A percentile compares a stretch with the other conserved stretches of the same genome.
phyloP scores from a whole-genome alignment of 2,888 invertebrate species.

The Lingula anatina region DNA sequence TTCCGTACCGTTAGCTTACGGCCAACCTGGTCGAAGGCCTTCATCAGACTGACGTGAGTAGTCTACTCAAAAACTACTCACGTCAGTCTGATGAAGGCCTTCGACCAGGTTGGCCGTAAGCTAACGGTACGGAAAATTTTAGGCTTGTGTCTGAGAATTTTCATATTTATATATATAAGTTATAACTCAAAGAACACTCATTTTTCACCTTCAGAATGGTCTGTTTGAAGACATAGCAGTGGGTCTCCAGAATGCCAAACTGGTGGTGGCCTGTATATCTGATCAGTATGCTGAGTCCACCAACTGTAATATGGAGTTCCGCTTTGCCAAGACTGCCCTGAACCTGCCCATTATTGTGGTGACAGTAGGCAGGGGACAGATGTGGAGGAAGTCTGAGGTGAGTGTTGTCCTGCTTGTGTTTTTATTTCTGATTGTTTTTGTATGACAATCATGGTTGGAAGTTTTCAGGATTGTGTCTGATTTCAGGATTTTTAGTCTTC shows the following conservation, averaged over 20 bases:
- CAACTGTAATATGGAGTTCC: conserved; percentile 38
- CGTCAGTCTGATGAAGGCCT: too few relatives aligned
- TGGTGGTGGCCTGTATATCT: conserved; percentile 42
- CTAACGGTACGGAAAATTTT: too few relatives aligned
- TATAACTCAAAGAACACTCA: background rate
- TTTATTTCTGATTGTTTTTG: background rate
- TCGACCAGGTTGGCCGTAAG: too few relatives aligned
- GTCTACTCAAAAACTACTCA: too few relatives aligned
- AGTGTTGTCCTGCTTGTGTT: background rate
- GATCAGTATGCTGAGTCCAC: conserved; percentile 37
- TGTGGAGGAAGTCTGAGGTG: conserved; percentile 37
- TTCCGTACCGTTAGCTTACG: too few relatives aligned
- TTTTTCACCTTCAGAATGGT: conserved; percentile 23
- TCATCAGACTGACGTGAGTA: too few relatives aligned
- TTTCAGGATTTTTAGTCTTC: too few relatives aligned
- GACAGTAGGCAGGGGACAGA: conserved; percentile 36
- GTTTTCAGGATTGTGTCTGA: too few relatives aligned
- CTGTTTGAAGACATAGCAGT: conserved; percentile 43
- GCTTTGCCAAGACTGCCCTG: conserved; percentile 36
- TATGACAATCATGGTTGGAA: background rate
- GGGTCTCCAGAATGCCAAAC: conserved; percentile 30
- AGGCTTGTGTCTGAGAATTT: too few relatives aligned
- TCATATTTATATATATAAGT: too few relatives aligned
- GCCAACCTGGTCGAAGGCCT: too few relatives aligned
- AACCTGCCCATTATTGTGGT: conserved; percentile 37